Evolutionary conservation across 2,888 invertebrate genomes (phyloP), one percentile per base, ranked within the genome.

Genomic region (Pomacea canaliculata): DNA sequence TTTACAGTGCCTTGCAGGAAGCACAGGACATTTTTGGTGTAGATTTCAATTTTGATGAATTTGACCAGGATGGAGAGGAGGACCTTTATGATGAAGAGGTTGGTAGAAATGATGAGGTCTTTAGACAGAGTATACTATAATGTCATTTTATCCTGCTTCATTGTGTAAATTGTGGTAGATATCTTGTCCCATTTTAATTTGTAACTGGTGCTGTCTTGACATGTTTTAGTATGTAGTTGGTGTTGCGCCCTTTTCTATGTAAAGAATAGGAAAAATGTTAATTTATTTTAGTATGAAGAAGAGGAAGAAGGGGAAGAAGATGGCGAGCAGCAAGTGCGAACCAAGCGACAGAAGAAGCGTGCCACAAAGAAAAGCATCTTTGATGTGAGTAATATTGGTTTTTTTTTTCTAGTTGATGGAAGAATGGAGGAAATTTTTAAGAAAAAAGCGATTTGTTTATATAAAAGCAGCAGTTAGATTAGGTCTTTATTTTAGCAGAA

Each of bases 21-120:
- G 99, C 99, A 74, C 98, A 98, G 91, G 99, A 99, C 89, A 97
- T 99, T 83, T 99, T 99, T 90, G 99, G 99, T 51, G 97, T 98
- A n/a, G 99, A 99, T 90, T 98, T 99, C 91, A 98, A 91, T 79
- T 91, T 91, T 80, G 91, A 91, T 48, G 92, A 92, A 56, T 91
- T 92, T 82, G 91, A 90, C 48, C 84, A 87, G 62, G 90, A 91
- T 73, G 91, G 88, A 19, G 90, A 86, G 63, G 89, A 89, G 27
- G 86, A 85, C n/a, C 84, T 85, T 16, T 85, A 85, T 49, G 88
- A 85, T n/a, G 87, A 89, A 56, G 90, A 89, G 66, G 89, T 89
- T 78, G 89, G 51, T 51, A 13, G 51, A 51, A 51, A 51, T 10
- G 13, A 51, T 8, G 51, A 51, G 13, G 8, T 19, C 49, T 12